A percentile compares a stretch with the other conserved stretches of the same genome.
These are phyloP conservation scores for Tetanocera ferruginea DNA, from an alignment of 2,888 invertebrate genomes.

Conservation along the genomic window DNA sequence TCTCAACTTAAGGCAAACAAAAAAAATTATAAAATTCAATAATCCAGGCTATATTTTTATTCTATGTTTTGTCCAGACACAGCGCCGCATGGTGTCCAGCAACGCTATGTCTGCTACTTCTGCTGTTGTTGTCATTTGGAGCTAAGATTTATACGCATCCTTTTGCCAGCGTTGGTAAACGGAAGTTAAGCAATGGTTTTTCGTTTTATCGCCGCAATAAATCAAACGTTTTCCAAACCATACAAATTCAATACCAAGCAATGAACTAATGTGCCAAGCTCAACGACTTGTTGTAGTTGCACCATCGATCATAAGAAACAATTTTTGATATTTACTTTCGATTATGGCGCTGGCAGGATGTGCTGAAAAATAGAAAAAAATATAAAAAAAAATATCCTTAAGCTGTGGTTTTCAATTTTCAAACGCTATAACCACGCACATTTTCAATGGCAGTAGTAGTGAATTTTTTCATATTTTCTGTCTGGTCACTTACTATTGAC, in stretches of 20 bases:
- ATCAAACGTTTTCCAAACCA: conserved; percentile 7
- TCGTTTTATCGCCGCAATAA: conserved; percentile 16
- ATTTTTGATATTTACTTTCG: neutral
- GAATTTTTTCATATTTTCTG: conserved; percentile 1
- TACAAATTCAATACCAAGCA: neutral
- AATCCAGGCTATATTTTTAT: too few species aligned
- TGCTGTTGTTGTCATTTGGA: neutral
- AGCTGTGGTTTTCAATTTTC: conserved; percentile 32
- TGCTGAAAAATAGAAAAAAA: neutral
- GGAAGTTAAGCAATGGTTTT: conserved; percentile 5
- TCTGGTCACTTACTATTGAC: neutral
- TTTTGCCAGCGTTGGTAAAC: neutral
- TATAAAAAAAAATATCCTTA: conserved; percentile 18
- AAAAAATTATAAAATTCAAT: too few species aligned
- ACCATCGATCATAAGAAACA: conserved; percentile 3
- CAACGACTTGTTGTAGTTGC: neutral
- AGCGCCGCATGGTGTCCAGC: too few species aligned
- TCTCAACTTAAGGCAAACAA: too few species aligned
- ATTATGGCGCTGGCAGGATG: neutral
- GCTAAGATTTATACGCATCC: conserved; percentile 21
- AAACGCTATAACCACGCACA: neutral
- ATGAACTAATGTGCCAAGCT: neutral
- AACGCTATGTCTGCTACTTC: too few species aligned
- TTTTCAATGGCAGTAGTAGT: neutral
- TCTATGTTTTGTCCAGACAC: too few species aligned